These are phyloP conservation scores for Lanius ludovicianus DNA, from an alignment of 2,113 vertebrate genomes.

Conservation along the genomic window DNA sequence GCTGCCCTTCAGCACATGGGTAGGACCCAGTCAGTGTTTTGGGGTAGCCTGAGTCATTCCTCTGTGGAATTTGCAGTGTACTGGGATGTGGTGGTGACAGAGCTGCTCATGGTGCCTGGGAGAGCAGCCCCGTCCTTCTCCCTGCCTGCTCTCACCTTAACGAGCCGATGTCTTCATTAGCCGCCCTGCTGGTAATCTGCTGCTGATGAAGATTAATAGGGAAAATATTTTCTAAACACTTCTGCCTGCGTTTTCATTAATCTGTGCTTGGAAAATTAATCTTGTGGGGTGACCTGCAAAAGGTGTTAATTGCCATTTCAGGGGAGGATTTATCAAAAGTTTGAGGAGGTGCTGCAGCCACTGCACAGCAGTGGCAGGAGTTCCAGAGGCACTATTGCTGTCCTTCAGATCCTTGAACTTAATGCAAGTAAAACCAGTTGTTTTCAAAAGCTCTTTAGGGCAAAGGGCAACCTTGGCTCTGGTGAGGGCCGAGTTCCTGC, in stretches of 20 bases:
- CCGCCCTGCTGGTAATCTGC: slow-evolving; percentile 23
- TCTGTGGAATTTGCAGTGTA: background rate
- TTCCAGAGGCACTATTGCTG: background rate
- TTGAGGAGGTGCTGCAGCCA: background rate
- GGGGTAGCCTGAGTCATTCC: background rate
- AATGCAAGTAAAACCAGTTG: background rate
- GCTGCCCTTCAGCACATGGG: background rate
- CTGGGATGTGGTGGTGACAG: background rate
- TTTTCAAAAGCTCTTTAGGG: background rate
- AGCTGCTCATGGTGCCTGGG: background rate
- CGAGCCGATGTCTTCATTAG: slow-evolving; percentile 40
- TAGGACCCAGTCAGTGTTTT: background rate
- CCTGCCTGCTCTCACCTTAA: background rate
- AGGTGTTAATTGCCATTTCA: slow-evolving; percentile 56
- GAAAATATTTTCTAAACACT: slow-evolving; percentile 70
- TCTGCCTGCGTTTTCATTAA: slow-evolving; percentile 54
- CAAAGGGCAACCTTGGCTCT: background rate
- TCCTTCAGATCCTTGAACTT: background rate
- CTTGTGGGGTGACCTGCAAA: slow-evolving; percentile 56
- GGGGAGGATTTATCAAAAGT: slow-evolving; percentile 49
- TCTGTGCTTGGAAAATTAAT: slow-evolving; percentile 64
- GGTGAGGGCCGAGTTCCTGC: fast-evolving
- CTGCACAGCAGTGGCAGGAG: background rate
- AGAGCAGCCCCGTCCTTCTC: background rate
- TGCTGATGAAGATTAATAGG: slow-evolving; percentile 70